A percentile compares a stretch with the other conserved stretches of the same genome.
Evolutionary conservation across 2,888 invertebrate genomes (phyloP).

Genomic region (Hetaerina titia): DNA sequence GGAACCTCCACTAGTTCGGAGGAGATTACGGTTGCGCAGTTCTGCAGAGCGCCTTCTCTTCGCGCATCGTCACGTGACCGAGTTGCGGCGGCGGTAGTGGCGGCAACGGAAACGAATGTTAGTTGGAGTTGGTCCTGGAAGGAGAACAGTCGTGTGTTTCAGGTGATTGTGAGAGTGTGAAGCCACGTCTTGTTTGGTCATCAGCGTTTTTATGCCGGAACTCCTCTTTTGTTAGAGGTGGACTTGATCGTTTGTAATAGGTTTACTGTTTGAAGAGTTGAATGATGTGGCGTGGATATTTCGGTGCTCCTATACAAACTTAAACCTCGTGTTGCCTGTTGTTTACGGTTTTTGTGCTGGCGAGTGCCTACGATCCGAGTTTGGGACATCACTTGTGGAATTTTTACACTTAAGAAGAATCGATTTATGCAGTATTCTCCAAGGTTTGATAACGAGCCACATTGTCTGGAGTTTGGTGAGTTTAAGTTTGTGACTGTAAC

Average conservation of each 20-base stretch:
- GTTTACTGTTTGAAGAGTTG: neutral
- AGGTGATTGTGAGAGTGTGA: neutral
- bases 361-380: neutral
- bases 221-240: neutral
- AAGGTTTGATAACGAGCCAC: neutral
- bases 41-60: neutral
- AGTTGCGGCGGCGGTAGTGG: neutral
- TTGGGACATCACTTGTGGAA: slow-evolving; percentile 38
- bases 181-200: slow-evolving; percentile 58
- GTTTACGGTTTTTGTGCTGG: slow-evolving; percentile 31
- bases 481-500: neutral
- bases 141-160: neutral
- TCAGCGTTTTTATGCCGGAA: slow-evolving; percentile 7
- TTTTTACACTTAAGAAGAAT: slow-evolving; percentile 56
- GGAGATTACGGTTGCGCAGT: slow-evolving; percentile 60
- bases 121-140: slow-evolving; percentile 35
- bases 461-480: neutral
- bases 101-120: neutral
- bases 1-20: neutral
- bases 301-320: slow-evolving; percentile 2
- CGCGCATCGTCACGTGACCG: slow-evolving; percentile 59
- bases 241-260: neutral
- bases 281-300: neutral
- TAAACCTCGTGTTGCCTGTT: slow-evolving; percentile 10
- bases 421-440: neutral